Conservation (phyloP, 2,113 vertebrate genomes). For the Barbus barbus region DNA sequence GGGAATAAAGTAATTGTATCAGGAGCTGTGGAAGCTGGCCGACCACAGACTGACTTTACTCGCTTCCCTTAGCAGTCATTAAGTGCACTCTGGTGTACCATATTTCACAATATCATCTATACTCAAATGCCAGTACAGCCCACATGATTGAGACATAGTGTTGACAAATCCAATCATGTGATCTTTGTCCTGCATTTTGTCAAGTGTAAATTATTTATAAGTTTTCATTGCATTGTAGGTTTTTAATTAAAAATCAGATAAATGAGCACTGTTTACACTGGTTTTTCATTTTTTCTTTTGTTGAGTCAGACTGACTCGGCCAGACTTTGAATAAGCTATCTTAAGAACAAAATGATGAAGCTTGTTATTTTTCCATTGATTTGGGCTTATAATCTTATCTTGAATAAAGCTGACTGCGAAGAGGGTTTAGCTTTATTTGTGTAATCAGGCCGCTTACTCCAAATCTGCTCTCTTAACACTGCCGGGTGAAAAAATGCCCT, state of each 20-base stretch:
- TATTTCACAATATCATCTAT: constrained; percentile 58
- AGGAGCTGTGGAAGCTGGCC: neutral
- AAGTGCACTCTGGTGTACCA: constrained; percentile 23
- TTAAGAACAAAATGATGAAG: constrained; percentile 34
- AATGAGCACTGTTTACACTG: neutral
- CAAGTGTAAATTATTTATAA: constrained; percentile 40
- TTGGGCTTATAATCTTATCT: constrained; percentile 47
- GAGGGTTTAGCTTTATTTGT: constrained; percentile 43
- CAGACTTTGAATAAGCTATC: constrained; percentile 12
- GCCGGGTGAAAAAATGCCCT: constrained; percentile 1
- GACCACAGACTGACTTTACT: neutral
- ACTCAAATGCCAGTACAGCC: constrained; percentile 56
- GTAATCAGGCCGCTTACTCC: constrained; percentile 35
- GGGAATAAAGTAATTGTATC: constrained; percentile 7
- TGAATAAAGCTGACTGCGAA: constrained; percentile 30
- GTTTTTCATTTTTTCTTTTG: neutral
- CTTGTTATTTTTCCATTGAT: constrained; percentile 52
- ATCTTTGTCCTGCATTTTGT: constrained; percentile 40
- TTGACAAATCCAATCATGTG: constrained; percentile 15
- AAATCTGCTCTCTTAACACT: constrained; percentile 42
- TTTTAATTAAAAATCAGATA: constrained; percentile 17
- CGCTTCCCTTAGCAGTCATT: constrained; percentile 42
- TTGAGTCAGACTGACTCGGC: neutral
- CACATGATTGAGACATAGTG: constrained; percentile 51
- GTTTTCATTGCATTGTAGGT: neutral